Percentiles rank a stretch among this genome's conserved stretches.
Conservation (phyloP, 2,888 invertebrate genomes). For the Lamproptera curius region DNA sequence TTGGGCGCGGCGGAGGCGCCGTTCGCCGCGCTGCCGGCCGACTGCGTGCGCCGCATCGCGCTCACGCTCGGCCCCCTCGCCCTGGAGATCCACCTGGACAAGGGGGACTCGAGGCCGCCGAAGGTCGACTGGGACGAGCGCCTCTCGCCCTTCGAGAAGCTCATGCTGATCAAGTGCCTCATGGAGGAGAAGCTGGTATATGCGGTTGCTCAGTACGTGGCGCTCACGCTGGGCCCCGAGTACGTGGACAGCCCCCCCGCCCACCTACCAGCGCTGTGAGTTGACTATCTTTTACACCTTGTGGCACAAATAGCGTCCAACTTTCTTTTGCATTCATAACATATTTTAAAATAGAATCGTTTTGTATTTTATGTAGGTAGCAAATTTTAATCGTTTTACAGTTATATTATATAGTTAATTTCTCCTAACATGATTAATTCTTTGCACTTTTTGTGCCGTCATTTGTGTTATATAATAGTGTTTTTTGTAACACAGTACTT, state of each 20-base stretch:
- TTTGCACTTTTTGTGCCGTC: too few species aligned
- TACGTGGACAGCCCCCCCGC: conserved; percentile 92
- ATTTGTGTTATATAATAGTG: too few species aligned
- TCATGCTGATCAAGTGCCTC: conserved; percentile 87
- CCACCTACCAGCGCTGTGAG: conserved; percentile 81
- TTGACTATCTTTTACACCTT: too few species aligned
- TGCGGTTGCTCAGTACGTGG: conserved; percentile 89
- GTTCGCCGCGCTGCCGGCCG: conserved; percentile 75
- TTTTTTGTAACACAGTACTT: too few species aligned
- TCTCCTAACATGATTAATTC: too few species aligned
- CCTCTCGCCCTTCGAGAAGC: conserved; percentile 86
- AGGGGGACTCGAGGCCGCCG: conserved; percentile 42
- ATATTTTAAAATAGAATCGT: too few species aligned
- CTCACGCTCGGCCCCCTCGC: conserved; percentile 80
- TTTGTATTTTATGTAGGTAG: too few species aligned
- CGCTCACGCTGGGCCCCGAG: conserved; percentile 83
- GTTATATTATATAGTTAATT: too few species aligned
- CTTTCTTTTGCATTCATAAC: too few species aligned
- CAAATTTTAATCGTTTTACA: too few species aligned
- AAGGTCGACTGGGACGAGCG: conserved; percentile 79
- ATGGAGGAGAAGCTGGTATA: conserved; percentile 90
- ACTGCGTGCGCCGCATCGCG: conserved; percentile 74
- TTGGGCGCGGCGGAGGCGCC: conserved; percentile 75
- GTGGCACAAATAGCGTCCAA: too few species aligned
- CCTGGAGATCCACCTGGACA: conserved; percentile 77